Conservation (phyloP, 2,113 vertebrate species). For the Lontra canadensis region DNA sequence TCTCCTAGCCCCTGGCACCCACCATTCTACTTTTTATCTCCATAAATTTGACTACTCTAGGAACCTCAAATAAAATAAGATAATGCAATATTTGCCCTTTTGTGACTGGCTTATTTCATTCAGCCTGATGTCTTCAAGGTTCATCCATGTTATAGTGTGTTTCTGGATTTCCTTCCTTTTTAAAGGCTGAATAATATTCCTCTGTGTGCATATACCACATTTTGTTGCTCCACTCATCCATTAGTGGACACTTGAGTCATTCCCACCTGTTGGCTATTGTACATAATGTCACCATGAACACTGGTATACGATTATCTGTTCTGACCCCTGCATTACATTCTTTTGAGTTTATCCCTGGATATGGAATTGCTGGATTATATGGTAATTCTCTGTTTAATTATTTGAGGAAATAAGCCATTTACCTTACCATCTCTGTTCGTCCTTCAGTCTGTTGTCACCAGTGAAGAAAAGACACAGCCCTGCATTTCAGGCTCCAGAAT, state of each 20-base stretch:
- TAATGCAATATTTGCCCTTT: neutral
- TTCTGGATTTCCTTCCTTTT: neutral
- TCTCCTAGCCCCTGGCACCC: too few relatives aligned
- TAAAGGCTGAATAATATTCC: neutral
- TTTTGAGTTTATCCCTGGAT: neutral
- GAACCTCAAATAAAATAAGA: neutral
- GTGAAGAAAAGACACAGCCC: neutral
- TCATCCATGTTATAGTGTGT: neutral
- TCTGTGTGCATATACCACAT: neutral
- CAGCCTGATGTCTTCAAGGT: neutral
- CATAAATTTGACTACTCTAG: neutral
- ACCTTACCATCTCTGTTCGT: neutral
- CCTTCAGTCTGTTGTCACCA: neutral
- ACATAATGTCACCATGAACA: rapidly evolving
- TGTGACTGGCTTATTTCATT: neutral
- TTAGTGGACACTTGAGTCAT: neutral
- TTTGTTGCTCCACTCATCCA: neutral
- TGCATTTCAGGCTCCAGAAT: neutral
- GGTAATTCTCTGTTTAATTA: neutral
- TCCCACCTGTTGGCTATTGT: neutral
- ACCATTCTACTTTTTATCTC: neutral
- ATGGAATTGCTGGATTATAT: neutral
- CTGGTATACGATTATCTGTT: neutral
- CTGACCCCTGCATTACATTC: neutral
- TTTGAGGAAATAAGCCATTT: neutral